Percentiles rank a stretch among this genome's conserved stretches.
Evolutionary conservation across 2,797 vertebrate species (phyloP).

Genomic region (Poecilia velifera): DNA sequence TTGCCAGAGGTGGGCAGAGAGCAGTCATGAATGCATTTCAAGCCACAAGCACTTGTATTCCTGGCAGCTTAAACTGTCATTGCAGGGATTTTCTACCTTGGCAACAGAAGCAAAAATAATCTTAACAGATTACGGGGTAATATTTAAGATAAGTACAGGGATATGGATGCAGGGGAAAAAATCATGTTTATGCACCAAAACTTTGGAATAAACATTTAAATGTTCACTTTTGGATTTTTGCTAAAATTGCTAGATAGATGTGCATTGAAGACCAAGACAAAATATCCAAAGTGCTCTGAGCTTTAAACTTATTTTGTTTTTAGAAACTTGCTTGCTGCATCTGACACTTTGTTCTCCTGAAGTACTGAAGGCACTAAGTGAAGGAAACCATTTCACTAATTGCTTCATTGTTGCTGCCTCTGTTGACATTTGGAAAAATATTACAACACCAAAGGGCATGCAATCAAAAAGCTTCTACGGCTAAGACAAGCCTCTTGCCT

Average conservation of each 20-base stretch:
- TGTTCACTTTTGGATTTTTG: neutral
- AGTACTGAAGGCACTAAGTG: conserved; percentile 2
- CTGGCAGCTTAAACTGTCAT: conserved; percentile 53
- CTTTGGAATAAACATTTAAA: neutral
- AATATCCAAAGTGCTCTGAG: neutral
- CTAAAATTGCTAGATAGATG: neutral
- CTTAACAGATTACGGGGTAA: neutral
- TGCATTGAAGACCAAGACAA: neutral
- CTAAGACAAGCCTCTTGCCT: neutral
- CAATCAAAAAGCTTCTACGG: conserved; percentile 31
- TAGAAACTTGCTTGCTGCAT: neutral
- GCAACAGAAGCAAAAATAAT: conserved; percentile 62
- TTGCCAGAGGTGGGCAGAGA: conserved; percentile 47
- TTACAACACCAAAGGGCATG: conserved; percentile 25
- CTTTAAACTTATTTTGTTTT: conserved; percentile 14
- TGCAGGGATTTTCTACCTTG: conserved; percentile 33
- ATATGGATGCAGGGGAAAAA: conserved; percentile 11
- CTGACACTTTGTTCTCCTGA: conserved; percentile 2
- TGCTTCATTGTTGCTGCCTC: conserved; percentile 20
- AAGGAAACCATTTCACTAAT: conserved; percentile 19
- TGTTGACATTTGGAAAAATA: conserved; percentile 38
- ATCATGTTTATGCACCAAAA: conserved; percentile 35
- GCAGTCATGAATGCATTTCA: conserved; percentile 69
- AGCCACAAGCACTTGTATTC: conserved; percentile 66
- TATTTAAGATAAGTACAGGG: conserved; percentile 33